phyloP scores from a whole-genome alignment of 2,888 invertebrate genomes.

The Abrostola tripartita region DNA sequence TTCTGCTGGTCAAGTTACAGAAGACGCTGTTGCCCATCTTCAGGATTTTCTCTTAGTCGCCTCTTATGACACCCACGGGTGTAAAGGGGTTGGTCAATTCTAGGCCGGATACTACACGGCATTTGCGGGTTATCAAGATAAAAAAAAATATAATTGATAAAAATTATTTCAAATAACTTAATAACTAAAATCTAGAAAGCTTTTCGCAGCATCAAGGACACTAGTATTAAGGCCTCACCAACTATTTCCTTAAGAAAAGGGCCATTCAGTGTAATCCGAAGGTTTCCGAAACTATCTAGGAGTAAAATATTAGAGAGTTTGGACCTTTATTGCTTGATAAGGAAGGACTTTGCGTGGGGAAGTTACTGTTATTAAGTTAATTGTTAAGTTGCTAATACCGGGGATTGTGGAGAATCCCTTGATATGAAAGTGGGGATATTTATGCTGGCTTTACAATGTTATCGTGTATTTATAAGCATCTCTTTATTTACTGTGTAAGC shows the following conservation, averaged over 20 bases:
- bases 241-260: constrained; percentile 2
- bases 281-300: constrained; percentile 35
- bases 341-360: constrained; percentile 28
- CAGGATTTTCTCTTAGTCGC: no score
- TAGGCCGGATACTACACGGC: no score
- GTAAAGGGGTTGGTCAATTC: no score
- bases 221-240: not conserved
- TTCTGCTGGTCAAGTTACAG: no score
- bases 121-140: no score
- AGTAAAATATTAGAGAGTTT: constrained; percentile 42
- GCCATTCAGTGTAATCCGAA: constrained; percentile 6
- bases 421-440: constrained; percentile 40
- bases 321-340: constrained; percentile 45
- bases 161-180: not conserved
- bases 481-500: no score
- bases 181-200: not conserved
- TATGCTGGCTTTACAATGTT: constrained; percentile 17
- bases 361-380: constrained; percentile 44
- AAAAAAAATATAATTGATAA: no score
- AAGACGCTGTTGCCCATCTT: no score
- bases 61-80: no score
- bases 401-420: constrained; percentile 24
- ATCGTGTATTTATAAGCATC: not conserved
- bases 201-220: not conserved
- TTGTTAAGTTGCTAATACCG: constrained; percentile 43